phyloP scores from a whole-genome alignment of 2,888 invertebrate genomes.

The Steinernema carpocapsae region DNA sequence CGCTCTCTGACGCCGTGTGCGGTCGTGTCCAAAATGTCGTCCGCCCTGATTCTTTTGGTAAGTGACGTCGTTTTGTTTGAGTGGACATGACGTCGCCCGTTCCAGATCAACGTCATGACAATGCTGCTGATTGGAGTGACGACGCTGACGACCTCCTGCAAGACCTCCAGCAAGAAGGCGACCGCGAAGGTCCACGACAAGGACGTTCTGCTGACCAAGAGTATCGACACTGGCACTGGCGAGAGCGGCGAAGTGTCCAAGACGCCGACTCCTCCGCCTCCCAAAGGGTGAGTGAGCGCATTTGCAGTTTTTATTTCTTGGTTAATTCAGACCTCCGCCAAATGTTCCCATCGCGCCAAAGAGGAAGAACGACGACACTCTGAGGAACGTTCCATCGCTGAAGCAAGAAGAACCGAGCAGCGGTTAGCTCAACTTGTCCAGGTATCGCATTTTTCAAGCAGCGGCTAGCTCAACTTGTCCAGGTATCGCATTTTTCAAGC shows the following conservation, averaged over 20 bases:
- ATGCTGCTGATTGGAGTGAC: neutral
- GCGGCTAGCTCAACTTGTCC: too few relatives aligned
- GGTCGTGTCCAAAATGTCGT: too few relatives aligned
- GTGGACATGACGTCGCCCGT: neutral
- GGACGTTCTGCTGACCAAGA: neutral
- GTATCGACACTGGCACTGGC: neutral
- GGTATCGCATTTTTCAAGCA: too few relatives aligned
- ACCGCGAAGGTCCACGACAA: neutral
- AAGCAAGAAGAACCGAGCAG: neutral
- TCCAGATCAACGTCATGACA: slow-evolving; percentile 2
- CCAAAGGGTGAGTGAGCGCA: neutral
- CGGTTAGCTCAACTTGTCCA: too few relatives aligned
- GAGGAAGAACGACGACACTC: neutral
- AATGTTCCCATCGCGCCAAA: neutral
- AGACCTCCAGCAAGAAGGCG: neutral
- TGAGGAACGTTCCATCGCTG: neutral
- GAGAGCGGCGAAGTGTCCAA: too few relatives aligned
- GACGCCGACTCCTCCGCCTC: neutral
- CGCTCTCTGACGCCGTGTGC: too few relatives aligned
- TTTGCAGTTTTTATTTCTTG: neutral
- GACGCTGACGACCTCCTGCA: neutral
- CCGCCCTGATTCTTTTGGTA: too few relatives aligned
- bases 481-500: too few relatives aligned
- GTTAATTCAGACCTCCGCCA: neutral
- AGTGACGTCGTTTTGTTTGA: too few relatives aligned